Conservation (phyloP, 1,140 invertebrate genomes). For the Zaprionus kolodkinae region DNA sequence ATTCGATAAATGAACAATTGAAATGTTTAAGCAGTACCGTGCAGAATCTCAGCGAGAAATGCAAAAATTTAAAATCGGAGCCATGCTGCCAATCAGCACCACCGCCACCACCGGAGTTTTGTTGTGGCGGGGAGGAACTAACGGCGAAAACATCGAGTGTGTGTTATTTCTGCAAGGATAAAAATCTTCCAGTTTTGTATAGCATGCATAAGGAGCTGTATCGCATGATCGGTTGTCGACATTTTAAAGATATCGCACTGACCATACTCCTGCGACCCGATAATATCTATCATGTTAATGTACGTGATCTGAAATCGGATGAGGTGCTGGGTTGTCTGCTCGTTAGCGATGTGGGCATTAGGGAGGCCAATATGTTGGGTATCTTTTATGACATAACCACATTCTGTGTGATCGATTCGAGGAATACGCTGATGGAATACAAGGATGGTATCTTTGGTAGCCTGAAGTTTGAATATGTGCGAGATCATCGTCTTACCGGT, state of each 20-base stretch:
- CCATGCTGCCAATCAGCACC: not conserved
- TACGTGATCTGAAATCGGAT: constrained; percentile 33
- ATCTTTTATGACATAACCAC: constrained; percentile 69
- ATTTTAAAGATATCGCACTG: constrained; percentile 41
- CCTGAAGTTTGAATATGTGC: constrained; percentile 59
- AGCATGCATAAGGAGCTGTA: constrained; percentile 34
- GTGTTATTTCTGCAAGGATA: constrained; percentile 51
- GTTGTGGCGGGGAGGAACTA: not conserved
- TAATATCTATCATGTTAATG: constrained; percentile 71
- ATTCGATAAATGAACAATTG: not conserved
- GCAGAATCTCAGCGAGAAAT: constrained; percentile 13
- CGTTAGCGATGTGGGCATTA: constrained; percentile 57
- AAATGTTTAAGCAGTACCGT: not conserved
- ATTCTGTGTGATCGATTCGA: constrained; percentile 64
- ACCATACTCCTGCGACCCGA: constrained; percentile 61
- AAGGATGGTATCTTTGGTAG: constrained; percentile 35
- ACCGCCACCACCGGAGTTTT: too few relatives aligned
- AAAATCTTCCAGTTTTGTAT: constrained; percentile 19
- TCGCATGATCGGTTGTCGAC: constrained; percentile 29
- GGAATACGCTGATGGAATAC: constrained; percentile 42
- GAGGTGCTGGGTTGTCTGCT: constrained; percentile 59
- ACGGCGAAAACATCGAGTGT: constrained; percentile 28
- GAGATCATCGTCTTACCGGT: constrained; percentile 26
- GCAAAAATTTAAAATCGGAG: not conserved
- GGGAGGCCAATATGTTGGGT: constrained; percentile 44